Conservation (phyloP, 2,797 vertebrate species). For the Melanotaenia nigrans region DNA sequence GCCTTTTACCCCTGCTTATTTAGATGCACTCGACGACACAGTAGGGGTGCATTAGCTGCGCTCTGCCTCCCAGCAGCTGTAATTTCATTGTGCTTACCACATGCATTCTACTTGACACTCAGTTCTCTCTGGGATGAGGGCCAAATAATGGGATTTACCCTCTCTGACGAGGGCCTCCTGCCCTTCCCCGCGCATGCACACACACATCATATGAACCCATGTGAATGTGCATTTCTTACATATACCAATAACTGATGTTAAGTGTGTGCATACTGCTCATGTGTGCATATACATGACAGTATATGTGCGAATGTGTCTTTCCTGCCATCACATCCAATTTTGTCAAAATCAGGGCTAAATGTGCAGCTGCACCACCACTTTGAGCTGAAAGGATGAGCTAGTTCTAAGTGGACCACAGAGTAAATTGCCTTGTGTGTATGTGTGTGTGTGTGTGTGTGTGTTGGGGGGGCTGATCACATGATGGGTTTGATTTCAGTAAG, state of each 20-base stretch:
- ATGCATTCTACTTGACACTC: slow-evolving; percentile 89
- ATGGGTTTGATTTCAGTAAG: slow-evolving; percentile 9
- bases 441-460: background rate
- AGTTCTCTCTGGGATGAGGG: slow-evolving; percentile 85
- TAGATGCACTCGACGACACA: slow-evolving; percentile 87
- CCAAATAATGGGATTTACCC: slow-evolving; percentile 88
- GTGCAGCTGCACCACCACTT: slow-evolving; percentile 33
- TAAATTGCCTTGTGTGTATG: slow-evolving; percentile 49
- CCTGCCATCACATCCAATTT: slow-evolving; percentile 56
- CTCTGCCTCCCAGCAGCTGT: slow-evolving; percentile 82
- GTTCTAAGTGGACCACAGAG: slow-evolving; percentile 59
- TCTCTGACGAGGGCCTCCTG: slow-evolving; percentile 70
- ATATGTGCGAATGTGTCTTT: slow-evolving; percentile 33
- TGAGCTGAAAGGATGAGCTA: slow-evolving; percentile 46
- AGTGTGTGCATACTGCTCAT: slow-evolving; percentile 10
- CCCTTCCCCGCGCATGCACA: slow-evolving; percentile 8
- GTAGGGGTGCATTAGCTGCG: slow-evolving; percentile 84
- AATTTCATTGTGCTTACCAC: slow-evolving; percentile 87
- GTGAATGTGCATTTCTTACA: slow-evolving; percentile 36
- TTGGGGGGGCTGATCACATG: slow-evolving; percentile 9
- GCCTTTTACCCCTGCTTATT: slow-evolving; percentile 86
- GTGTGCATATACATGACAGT: slow-evolving; percentile 27
- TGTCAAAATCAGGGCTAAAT: slow-evolving; percentile 63
- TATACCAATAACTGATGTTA: slow-evolving; percentile 32
- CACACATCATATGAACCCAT: slow-evolving; percentile 2